A percentile compares a stretch with the other conserved stretches of the same genome.
Conservation (phyloP, 1,140 invertebrate species). For the Plectus sambesii region DNA sequence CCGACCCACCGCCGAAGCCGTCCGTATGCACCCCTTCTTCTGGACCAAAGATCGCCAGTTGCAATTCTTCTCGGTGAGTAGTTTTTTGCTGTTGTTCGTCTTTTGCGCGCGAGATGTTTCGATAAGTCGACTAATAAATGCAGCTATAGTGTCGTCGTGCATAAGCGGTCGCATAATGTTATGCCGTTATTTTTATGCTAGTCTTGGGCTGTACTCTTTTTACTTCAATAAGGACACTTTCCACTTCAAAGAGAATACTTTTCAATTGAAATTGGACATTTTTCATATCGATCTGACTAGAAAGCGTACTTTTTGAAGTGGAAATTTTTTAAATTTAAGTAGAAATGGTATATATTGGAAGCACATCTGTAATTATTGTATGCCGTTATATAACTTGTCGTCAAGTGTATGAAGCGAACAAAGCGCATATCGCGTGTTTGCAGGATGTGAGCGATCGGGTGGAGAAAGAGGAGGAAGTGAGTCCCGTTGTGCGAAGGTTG, state of each 20-base stretch:
- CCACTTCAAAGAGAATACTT: too few relatives aligned
- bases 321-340: too few relatives aligned
- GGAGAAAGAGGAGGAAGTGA: constrained; percentile 64
- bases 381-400: constrained; percentile 19
- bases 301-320: too few relatives aligned
- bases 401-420: constrained; percentile 46
- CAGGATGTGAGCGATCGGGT: constrained; percentile 91
- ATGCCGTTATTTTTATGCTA: too few relatives aligned
- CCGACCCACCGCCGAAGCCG: constrained; percentile 64
- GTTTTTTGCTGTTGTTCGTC: constrained; percentile 9
- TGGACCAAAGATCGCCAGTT: constrained; percentile 74
- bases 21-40: constrained; percentile 80
- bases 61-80: constrained; percentile 65
- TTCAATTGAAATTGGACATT: too few relatives aligned
- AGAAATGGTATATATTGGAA: too few relatives aligned
- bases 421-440: constrained; percentile 33
- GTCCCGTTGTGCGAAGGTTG: constrained; percentile 56
- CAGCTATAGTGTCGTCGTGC: too few relatives aligned
- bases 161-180: too few relatives aligned
- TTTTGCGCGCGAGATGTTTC: background rate
- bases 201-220: constrained; percentile 4
- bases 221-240: constrained; percentile 11
- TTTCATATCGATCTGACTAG: too few relatives aligned
- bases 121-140: too few relatives aligned
- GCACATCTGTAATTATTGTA: too few relatives aligned